A percentile compares a stretch with the other conserved stretches of the same genome.
Conservation (phyloP, 2,888 invertebrate species). For the Clepsis dumicolana region DNA sequence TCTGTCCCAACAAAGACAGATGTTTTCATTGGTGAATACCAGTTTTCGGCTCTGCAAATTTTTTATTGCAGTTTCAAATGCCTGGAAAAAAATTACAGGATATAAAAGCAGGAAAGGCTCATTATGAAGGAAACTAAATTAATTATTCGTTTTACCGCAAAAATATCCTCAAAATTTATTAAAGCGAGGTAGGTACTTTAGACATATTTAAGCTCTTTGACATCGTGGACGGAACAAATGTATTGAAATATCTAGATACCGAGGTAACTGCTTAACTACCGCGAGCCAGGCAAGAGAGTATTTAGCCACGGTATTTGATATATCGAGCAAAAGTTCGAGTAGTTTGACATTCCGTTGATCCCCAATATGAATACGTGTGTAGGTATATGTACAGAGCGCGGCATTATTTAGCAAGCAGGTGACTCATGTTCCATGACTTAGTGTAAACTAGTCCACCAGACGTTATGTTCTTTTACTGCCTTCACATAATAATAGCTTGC, state of each 20-base stretch:
- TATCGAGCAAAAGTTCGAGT: conserved; percentile 15
- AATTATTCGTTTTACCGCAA: too few species aligned
- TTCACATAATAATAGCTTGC: too few species aligned
- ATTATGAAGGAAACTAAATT: too few species aligned
- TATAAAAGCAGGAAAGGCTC: too few species aligned
- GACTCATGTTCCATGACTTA: too few species aligned
- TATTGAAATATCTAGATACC: background rate
- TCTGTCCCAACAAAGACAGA: conserved; percentile 7
- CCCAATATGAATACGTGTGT: background rate
- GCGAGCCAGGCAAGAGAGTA: background rate
- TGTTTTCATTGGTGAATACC: conserved; percentile 8
- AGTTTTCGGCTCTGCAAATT: conserved; percentile 11
- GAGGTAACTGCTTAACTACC: background rate
- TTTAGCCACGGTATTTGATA: background rate
- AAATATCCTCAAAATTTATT: too few species aligned
- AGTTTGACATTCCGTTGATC: conserved; percentile 7
- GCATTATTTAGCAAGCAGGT: background rate
- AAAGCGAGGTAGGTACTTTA: too few species aligned
- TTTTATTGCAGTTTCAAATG: conserved; percentile 5
- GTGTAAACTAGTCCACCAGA: too few species aligned
- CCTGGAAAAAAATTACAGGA: background rate
- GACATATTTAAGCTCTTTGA: too few species aligned
- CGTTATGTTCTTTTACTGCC: too few species aligned
- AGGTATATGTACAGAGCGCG: background rate
- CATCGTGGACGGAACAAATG: too few species aligned